Evolutionary conservation across 2,888 invertebrate genomes (phyloP), one percentile per base, ranked within the genome.

Genomic region (Papilio protenor): DNA sequence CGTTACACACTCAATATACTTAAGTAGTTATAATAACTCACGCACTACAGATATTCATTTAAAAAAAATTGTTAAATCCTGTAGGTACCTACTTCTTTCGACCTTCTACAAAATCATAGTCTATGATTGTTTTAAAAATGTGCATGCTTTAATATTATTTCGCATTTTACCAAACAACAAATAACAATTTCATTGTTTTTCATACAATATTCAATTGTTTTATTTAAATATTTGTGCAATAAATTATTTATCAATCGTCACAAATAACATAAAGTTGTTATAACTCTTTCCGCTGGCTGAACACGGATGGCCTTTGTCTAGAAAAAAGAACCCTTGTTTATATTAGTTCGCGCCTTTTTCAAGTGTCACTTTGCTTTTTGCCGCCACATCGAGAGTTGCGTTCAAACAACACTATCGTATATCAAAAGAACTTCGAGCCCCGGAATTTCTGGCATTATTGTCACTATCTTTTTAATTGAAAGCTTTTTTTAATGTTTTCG

Each of bases 331-430:
- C 84, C 85, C 85, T 84, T 92, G 92, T 93, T 93, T 93, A 92
- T 91, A 90, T 91, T 91, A 89, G 90, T 92, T 94, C 90, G 91
- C 92, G 94, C 93, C 92, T 92, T 93, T 92, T 94, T 93, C 92
- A 91, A 94, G 94, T 94, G 94, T 93, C 94, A 94, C 94, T 94
- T 93, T 92, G 90, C 92, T 91, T 90, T 92, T 91, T 91, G 90
- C 91, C 91, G 92, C 91, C 91, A 88, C 89, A 90, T 88, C 85
- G 86, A 86, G 85, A 86, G 87, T 82, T 84, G 83, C 87, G 83
- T 85, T 85, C 85, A 85, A 88, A 91, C 94, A 94, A 94, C 91
- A 87, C 91, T 94, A 94, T 94, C 94, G 89, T 88, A 92, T 94
- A 92, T 94, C 94, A 94, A 94, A 94, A 89, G 93, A 85, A 84